Evolutionary conservation across 2,113 vertebrate genomes (phyloP).

Genomic region (Epinephelus fuscoguttatus): DNA sequence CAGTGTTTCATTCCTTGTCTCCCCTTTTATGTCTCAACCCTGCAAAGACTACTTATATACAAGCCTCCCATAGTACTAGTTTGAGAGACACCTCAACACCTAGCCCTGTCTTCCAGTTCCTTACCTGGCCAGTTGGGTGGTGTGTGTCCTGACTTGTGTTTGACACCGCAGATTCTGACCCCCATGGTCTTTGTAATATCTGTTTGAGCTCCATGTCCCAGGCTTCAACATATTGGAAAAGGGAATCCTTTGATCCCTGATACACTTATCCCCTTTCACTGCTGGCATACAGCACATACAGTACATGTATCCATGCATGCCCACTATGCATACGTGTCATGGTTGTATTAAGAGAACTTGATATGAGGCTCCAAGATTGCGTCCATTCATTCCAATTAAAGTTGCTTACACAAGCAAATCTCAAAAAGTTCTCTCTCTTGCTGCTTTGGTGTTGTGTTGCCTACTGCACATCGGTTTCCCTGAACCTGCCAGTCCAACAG

Average conservation of each 20-base stretch:
- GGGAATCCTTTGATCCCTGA: neutral
- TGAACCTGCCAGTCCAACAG: neutral
- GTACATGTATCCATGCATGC: neutral
- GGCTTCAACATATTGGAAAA: neutral
- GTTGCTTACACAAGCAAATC: neutral
- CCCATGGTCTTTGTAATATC: neutral
- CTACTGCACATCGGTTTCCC: neutral
- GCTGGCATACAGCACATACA: conserved; percentile 8
- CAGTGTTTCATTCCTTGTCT: conserved; percentile 33
- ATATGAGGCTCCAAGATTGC: neutral
- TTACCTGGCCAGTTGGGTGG: neutral
- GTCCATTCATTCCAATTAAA: conserved; percentile 9
- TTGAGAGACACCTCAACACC: neutral
- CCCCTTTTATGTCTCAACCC: conserved; percentile 30
- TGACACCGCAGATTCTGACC: neutral
- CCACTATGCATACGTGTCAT: neutral
- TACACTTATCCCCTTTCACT: neutral
- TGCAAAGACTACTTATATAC: neutral
- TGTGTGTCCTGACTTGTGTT: neutral
- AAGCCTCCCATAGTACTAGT: neutral
- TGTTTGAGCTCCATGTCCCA: neutral
- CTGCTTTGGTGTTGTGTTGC: neutral
- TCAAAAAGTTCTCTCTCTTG: neutral
- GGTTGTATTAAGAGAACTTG: neutral
- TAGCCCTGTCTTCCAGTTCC: neutral